These are phyloP conservation scores for Lophius americanus DNA, from an alignment of 2,797 vertebrate species.

Conservation along the genomic window DNA sequence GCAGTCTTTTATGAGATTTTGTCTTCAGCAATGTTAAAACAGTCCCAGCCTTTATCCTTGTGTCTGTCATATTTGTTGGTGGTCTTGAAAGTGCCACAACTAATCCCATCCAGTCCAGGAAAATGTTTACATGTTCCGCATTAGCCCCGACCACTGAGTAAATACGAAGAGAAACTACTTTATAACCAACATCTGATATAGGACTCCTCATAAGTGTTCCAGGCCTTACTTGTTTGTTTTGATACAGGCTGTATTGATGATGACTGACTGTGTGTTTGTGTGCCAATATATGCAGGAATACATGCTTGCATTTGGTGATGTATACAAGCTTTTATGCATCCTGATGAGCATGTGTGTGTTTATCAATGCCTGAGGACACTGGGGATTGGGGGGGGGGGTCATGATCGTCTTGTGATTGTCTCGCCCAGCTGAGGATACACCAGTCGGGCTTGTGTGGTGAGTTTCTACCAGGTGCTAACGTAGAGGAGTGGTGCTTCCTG, in stretches of 20 bases:
- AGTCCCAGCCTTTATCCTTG: neutral
- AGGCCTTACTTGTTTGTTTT: constrained; percentile 46
- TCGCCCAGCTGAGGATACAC: constrained; percentile 3
- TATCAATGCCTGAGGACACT: constrained; percentile 14
- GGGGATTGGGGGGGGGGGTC: too few species aligned
- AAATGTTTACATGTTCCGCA: constrained; percentile 55
- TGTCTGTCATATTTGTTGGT: constrained; percentile 11
- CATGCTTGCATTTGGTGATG: neutral
- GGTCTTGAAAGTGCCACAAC: constrained; percentile 37
- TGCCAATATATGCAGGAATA: neutral
- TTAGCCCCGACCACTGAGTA: constrained; percentile 39
- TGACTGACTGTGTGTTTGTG: neutral
- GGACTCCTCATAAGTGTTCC: constrained; percentile 23
- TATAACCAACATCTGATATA: constrained; percentile 35
- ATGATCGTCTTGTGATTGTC: neutral
- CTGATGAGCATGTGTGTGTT: neutral
- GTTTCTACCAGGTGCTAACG: constrained; percentile 52
- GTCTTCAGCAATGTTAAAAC: neutral
- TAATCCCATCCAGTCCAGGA: constrained; percentile 19
- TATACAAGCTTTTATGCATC: neutral
- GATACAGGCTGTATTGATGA: constrained; percentile 21
- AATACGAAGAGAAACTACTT: constrained; percentile 47
- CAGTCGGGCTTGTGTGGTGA: constrained; percentile 25
- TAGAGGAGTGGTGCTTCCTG: constrained; percentile 23
- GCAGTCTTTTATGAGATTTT: too few species aligned